Conservation (phyloP, 2,797 vertebrate species). For the Gallinago nigripennis region DNA sequence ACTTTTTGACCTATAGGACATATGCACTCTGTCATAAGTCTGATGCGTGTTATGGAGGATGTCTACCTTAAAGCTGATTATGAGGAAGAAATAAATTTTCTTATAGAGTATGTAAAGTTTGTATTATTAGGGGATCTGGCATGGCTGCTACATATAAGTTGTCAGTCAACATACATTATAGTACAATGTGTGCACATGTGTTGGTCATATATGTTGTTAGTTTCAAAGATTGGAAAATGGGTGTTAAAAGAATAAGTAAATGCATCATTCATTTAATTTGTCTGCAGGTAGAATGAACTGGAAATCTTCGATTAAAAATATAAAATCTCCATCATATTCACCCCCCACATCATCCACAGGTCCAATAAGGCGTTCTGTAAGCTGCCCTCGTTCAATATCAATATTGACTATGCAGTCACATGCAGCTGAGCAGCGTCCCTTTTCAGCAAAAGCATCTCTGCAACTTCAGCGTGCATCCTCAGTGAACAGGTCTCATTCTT, state of each 20-base stretch:
- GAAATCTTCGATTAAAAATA: slow-evolving; percentile 81
- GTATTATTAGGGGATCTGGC: not conserved
- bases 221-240: not conserved
- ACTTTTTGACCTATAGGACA: not conserved
- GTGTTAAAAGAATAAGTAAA: not conserved
- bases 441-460: slow-evolving; percentile 74
- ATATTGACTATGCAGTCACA: slow-evolving; percentile 82
- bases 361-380: slow-evolving; percentile 92
- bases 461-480: slow-evolving; percentile 76
- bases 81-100: not conserved
- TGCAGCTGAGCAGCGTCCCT: slow-evolving; percentile 79
- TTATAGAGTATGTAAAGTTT: not conserved
- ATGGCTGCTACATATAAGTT: not conserved
- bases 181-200: not conserved
- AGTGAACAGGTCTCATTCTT: slow-evolving; percentile 89
- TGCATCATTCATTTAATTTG: not conserved
- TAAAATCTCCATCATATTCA: slow-evolving; percentile 74
- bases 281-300: slow-evolving; percentile 81
- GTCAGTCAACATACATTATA: not conserved
- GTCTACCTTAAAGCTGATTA: not conserved
- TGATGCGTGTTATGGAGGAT: not conserved
- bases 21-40: not conserved
- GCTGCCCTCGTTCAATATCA: slow-evolving; percentile 94
- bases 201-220: not conserved
- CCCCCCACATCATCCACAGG: slow-evolving; percentile 79